Percentiles rank a stretch among this genome's conserved stretches.
Conservation (phyloP, 2,113 vertebrate genomes). For the Burhinus oedicnemus region DNA sequence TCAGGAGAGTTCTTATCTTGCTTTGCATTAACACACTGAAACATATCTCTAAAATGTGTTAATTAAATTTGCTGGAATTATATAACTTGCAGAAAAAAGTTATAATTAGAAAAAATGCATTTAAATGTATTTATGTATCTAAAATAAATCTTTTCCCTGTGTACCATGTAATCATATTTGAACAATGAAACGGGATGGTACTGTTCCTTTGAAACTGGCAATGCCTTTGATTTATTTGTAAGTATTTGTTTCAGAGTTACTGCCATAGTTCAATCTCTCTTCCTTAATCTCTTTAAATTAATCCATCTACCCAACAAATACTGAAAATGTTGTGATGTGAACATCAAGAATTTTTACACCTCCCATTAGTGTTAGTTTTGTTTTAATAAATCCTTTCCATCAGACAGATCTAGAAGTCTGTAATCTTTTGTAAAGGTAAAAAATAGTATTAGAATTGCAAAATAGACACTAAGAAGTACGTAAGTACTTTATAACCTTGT, state of each 20-base stretch:
- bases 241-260: constrained; percentile 30
- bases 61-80: constrained; percentile 76
- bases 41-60: constrained; percentile 69
- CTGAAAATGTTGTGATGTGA: constrained; percentile 20
- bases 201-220: constrained; percentile 37
- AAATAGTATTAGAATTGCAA: background rate
- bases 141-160: constrained; percentile 44
- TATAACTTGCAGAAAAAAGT: constrained; percentile 61
- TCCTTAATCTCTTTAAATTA: constrained; percentile 43
- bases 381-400: constrained; percentile 46
- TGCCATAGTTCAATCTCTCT: background rate
- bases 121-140: constrained; percentile 74
- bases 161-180: constrained; percentile 68
- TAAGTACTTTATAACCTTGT: constrained; percentile 42
- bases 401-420: background rate
- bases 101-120: constrained; percentile 72
- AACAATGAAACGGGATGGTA: constrained; percentile 43
- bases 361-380: constrained; percentile 31
- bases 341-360: constrained; percentile 33
- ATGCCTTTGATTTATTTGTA: constrained; percentile 56
- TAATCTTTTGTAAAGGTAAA: constrained; percentile 1
- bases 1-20: background rate
- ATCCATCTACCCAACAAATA: background rate
- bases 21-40: constrained; percentile 52
- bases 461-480: background rate